These are phyloP conservation scores for Thalassoma bifasciatum DNA, from an alignment of 2,113 vertebrate genomes.

Conservation along the genomic window DNA sequence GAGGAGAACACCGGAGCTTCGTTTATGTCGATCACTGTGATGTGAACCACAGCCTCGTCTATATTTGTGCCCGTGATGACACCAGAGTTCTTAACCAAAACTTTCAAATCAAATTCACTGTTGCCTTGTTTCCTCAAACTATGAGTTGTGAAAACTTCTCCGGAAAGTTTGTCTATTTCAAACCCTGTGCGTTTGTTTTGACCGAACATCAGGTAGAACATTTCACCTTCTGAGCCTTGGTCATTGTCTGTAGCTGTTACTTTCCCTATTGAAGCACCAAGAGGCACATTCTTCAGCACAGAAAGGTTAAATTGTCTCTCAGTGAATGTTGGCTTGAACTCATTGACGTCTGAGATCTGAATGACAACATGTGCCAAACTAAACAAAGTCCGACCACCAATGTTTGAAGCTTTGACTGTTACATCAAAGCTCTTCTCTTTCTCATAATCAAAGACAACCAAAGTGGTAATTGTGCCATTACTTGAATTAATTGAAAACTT, in stretches of 20 bases:
- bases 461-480: slow-evolving; percentile 76
- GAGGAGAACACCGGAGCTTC: slow-evolving; percentile 77
- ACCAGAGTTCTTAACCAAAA: slow-evolving; percentile 82
- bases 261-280: slow-evolving; percentile 73
- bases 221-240: slow-evolving; percentile 75
- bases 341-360: slow-evolving; percentile 77
- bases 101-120: slow-evolving; percentile 63
- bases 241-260: slow-evolving; percentile 79
- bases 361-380: slow-evolving; percentile 76
- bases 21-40: slow-evolving; percentile 79
- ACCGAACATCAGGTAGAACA: slow-evolving; percentile 79
- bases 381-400: slow-evolving; percentile 60
- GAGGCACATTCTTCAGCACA: slow-evolving; percentile 71
- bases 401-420: slow-evolving; percentile 78
- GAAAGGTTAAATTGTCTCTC: slow-evolving; percentile 74
- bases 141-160: slow-evolving; percentile 74
- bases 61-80: slow-evolving; percentile 75
- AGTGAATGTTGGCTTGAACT: slow-evolving; percentile 78
- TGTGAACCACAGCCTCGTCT: slow-evolving; percentile 77
- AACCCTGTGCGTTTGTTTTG: slow-evolving; percentile 75
- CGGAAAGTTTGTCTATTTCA: slow-evolving; percentile 66
- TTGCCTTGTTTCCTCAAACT: slow-evolving; percentile 74
- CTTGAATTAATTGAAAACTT: slow-evolving; percentile 75
- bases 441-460: slow-evolving; percentile 82
- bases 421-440: slow-evolving; percentile 74